Evolutionary conservation across 2,888 invertebrate genomes (phyloP).

Genomic region (Caenorhabditis japonica): DNA sequence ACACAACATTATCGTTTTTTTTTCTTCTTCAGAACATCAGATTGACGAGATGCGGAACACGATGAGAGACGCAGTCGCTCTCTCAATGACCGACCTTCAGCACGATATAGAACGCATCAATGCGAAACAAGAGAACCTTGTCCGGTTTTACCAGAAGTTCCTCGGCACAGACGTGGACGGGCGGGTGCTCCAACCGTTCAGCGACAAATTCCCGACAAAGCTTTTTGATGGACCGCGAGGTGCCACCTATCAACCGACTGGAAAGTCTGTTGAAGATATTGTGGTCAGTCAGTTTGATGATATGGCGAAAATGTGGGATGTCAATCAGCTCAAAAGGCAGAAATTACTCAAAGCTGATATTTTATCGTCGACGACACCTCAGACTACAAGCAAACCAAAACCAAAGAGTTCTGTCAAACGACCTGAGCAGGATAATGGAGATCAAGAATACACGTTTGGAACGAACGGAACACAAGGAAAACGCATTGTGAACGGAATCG

Average conservation of each 20-base stretch:
- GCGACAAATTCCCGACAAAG: constrained; percentile 16
- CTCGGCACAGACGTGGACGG: constrained; percentile 33
- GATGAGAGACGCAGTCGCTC: constrained; percentile 41
- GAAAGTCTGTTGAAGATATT: constrained; percentile 1
- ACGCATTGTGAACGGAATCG: constrained; percentile 50
- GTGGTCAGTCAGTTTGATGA: constrained; percentile 16
- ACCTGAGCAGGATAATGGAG: constrained; percentile 13
- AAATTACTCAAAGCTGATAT: constrained; percentile 2
- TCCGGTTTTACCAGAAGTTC: constrained; percentile 17
- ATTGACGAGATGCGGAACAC: constrained; percentile 29
- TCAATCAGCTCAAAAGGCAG: background rate
- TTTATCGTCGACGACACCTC: background rate
- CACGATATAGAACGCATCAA: constrained; percentile 38
- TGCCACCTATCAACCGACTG: constrained; percentile 1
- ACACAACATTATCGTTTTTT: constrained; percentile 9
- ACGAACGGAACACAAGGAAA: constrained; percentile 42
- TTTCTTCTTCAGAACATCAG: constrained; percentile 44
- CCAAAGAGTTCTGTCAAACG: background rate
- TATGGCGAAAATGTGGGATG: constrained; percentile 12
- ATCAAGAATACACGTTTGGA: constrained; percentile 46
- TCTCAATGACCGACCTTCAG: constrained; percentile 41
- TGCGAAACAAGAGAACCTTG: constrained; percentile 20
- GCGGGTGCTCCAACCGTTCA: constrained; percentile 27
- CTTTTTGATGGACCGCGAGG: constrained; percentile 19
- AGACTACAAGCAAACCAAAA: constrained; percentile 9